phyloP scores from a whole-genome alignment of 2,888 invertebrate species.

The Oligia strigilis region DNA sequence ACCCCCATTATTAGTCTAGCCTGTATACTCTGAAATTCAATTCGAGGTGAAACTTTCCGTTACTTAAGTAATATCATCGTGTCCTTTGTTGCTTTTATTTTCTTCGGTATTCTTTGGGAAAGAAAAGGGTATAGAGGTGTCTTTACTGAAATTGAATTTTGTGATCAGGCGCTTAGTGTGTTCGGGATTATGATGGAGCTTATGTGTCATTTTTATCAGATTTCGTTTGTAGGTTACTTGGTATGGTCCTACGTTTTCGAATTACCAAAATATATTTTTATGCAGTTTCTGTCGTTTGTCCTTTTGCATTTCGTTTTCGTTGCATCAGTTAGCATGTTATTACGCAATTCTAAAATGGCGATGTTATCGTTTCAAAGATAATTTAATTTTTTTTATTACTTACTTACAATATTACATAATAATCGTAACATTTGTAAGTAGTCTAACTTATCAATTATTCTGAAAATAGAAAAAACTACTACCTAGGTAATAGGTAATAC shows the following conservation, averaged over 20 bases:
- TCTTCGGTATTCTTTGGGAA: slow-evolving; percentile 53
- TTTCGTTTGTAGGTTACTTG: slow-evolving; percentile 5
- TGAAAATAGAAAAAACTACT: background rate
- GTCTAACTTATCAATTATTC: background rate
- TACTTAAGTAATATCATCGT: slow-evolving; percentile 65
- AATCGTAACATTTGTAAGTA: background rate
- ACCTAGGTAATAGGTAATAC: too few species aligned
- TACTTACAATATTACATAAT: background rate
- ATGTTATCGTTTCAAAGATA: background rate
- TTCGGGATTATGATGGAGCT: slow-evolving; percentile 47
- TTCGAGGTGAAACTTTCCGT: slow-evolving; percentile 70
- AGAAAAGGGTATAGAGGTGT: slow-evolving; percentile 54
- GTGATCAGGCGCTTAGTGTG: slow-evolving; percentile 49
- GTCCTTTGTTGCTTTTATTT: slow-evolving; percentile 68
- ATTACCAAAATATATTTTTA: background rate
- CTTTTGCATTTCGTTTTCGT: background rate
- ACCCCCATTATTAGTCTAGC: slow-evolving; percentile 72
- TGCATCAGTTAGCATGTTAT: background rate
- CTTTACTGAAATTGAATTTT: slow-evolving; percentile 56
- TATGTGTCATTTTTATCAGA: slow-evolving; percentile 31
- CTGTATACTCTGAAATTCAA: slow-evolving; percentile 71
- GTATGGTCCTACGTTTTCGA: background rate
- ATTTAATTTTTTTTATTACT: background rate
- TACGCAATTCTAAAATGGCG: too few species aligned
- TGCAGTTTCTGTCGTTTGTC: background rate